Conservation (phyloP, 2,888 invertebrate genomes). For the Acleris emargana region DNA sequence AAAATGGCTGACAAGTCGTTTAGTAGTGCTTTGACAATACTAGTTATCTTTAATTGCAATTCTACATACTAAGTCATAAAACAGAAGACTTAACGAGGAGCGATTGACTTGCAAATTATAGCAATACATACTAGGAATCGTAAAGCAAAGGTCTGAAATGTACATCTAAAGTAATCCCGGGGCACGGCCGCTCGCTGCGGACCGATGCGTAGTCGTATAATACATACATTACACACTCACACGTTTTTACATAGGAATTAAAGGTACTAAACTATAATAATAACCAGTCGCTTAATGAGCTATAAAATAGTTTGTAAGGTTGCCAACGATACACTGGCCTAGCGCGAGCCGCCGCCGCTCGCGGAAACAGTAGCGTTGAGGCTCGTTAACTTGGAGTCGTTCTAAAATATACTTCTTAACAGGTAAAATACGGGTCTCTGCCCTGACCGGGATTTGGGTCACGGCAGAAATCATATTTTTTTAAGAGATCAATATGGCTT, state of each 20-base stretch:
- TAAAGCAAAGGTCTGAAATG: slow-evolving; percentile 45
- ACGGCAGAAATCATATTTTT: slow-evolving; percentile 55
- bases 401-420: slow-evolving; percentile 74
- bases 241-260: slow-evolving; percentile 81
- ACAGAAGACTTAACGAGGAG: slow-evolving; percentile 71
- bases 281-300: slow-evolving; percentile 82
- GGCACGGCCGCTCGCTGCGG: slow-evolving; percentile 55
- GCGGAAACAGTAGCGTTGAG: slow-evolving; percentile 55
- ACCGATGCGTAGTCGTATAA: slow-evolving; percentile 64
- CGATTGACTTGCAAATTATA: slow-evolving; percentile 55
- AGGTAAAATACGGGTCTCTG: slow-evolving; percentile 62
- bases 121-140: slow-evolving; percentile 48
- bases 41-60: slow-evolving; percentile 65
- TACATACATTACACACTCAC: slow-evolving; percentile 81
- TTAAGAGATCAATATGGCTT: slow-evolving; percentile 81
- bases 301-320: slow-evolving; percentile 76
- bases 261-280: slow-evolving; percentile 74
- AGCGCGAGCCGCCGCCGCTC: slow-evolving; percentile 49
- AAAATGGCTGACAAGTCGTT: slow-evolving; percentile 77
- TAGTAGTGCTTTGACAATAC: slow-evolving; percentile 71
- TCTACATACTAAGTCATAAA: slow-evolving; percentile 68
- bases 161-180: slow-evolving; percentile 62
- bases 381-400: slow-evolving; percentile 66
- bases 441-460: slow-evolving; percentile 43
- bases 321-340: slow-evolving; percentile 82